A percentile compares a stretch with the other conserved stretches of the same genome.
These are phyloP conservation scores for Halcyon malimbica DNA, from an alignment of 2,113 vertebrate species.

Conservation along the genomic window DNA sequence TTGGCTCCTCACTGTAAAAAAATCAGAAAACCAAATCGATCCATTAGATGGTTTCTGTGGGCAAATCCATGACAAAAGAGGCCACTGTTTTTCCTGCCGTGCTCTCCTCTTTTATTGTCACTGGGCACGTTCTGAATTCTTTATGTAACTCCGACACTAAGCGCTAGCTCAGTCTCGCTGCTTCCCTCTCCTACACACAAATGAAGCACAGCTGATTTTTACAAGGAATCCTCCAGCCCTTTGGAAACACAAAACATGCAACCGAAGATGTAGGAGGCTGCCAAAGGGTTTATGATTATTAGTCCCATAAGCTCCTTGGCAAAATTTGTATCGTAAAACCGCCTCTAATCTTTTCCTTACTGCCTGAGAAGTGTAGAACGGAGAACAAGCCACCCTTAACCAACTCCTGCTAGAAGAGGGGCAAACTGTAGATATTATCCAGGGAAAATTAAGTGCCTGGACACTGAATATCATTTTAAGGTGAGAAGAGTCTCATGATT, in stretches of 20 bases:
- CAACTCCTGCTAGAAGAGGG: not conserved
- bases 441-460: not conserved
- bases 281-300: slow-evolving; percentile 43
- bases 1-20: not conserved
- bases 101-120: slow-evolving; percentile 26
- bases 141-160: not conserved
- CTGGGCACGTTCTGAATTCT: not conserved
- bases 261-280: not conserved
- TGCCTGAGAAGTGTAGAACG: not conserved
- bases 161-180: not conserved
- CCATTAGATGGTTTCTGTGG: not conserved
- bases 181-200: slow-evolving; percentile 14
- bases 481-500: not conserved
- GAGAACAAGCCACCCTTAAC: not conserved
- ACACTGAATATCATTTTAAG: not conserved
- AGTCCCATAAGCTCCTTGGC: not conserved
- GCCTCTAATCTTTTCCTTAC: not conserved
- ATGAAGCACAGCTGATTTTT: slow-evolving; percentile 14
- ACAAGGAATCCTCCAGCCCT: slow-evolving; percentile 14
- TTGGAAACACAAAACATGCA: slow-evolving; percentile 4
- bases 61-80: not conserved
- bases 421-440: not conserved
- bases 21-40: not conserved
- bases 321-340: not conserved
- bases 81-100: not conserved